A percentile compares a stretch with the other conserved stretches of the same genome.
Conservation (phyloP, 2,113 vertebrate genomes). For the Engraulis encrasicolus region DNA sequence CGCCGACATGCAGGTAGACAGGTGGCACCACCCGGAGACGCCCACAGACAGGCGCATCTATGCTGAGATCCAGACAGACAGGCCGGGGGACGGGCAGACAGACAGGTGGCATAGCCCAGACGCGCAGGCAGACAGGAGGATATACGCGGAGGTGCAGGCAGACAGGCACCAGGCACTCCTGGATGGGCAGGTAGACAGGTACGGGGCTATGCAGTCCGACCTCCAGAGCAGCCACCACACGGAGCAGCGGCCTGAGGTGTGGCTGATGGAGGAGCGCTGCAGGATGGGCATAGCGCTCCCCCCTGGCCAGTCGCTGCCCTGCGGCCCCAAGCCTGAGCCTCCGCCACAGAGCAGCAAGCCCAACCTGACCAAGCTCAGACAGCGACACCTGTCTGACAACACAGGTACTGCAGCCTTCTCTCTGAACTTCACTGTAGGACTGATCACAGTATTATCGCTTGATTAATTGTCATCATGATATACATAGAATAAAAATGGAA, state of each 20-base stretch:
- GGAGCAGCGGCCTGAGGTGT: slow-evolving; percentile 31
- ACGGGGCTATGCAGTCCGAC: background rate
- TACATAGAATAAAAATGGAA: too few relatives aligned
- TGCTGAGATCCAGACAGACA: slow-evolving; percentile 55
- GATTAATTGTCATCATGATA: too few relatives aligned
- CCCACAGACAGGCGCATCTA: slow-evolving; percentile 50
- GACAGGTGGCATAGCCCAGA: background rate
- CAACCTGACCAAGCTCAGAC: slow-evolving; percentile 65
- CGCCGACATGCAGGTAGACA: slow-evolving; percentile 60
- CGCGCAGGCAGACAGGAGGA: background rate
- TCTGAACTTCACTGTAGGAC: background rate
- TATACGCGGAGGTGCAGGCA: background rate
- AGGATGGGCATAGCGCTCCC: slow-evolving; percentile 39
- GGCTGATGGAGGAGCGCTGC: slow-evolving; percentile 56
- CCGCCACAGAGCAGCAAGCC: slow-evolving; percentile 73
- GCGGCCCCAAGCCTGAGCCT: slow-evolving; percentile 61
- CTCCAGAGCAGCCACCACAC: slow-evolving; percentile 19
- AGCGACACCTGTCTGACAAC: slow-evolving; percentile 74
- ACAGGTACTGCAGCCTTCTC: slow-evolving; percentile 64
- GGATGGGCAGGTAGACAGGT: background rate
- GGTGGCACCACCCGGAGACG: slow-evolving; percentile 64
- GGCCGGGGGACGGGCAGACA: background rate
- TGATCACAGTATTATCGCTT: too few relatives aligned
- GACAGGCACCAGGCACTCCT: slow-evolving; percentile 20
- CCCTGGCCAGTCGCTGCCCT: slow-evolving; percentile 39